Evolutionary conservation across 2,113 vertebrate species (phyloP).

Genomic region (Gobio gobio): DNA sequence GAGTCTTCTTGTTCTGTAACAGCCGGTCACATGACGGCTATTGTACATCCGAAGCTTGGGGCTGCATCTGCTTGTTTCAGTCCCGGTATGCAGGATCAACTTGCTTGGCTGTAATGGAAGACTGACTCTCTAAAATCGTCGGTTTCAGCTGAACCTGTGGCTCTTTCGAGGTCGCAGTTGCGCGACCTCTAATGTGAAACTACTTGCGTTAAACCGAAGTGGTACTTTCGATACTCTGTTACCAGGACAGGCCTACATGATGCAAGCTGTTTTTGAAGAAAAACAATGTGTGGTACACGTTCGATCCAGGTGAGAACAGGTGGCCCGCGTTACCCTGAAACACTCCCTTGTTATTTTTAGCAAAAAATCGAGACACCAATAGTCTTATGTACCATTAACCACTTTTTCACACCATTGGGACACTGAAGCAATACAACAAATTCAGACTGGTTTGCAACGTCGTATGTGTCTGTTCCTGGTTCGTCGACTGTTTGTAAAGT

Average conservation of each 20-base stretch:
- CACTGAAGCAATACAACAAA: constrained; percentile 48
- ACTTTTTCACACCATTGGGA: constrained; percentile 53
- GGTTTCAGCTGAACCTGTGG: constrained; percentile 1
- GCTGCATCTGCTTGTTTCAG: constrained; percentile 1
- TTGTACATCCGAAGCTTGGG: constrained; percentile 14
- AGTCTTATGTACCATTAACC: constrained; percentile 59
- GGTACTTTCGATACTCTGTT: constrained; percentile 46
- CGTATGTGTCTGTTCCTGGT: constrained; percentile 40
- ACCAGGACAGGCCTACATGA: constrained; percentile 59
- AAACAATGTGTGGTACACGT: constrained; percentile 63
- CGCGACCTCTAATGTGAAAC: constrained; percentile 8
- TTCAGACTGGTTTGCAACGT: constrained; percentile 49
- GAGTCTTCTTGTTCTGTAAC: constrained; percentile 13
- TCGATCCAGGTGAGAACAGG: constrained; percentile 52
- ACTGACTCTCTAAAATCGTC: constrained; percentile 48
- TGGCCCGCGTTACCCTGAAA: constrained; percentile 55
- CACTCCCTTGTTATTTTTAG: constrained; percentile 56
- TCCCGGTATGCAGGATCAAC: constrained; percentile 11
- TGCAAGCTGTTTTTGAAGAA: constrained; percentile 45
- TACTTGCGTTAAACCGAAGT: constrained; percentile 2
- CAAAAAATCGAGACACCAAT: constrained; percentile 20
- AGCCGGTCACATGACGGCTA: constrained; percentile 13
- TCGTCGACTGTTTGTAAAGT: constrained; percentile 53
- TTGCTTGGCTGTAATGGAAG: constrained; percentile 56
- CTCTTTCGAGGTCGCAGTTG: neutral